Conservation (phyloP, 1,140 invertebrate species). For the Orius laevigatus region DNA sequence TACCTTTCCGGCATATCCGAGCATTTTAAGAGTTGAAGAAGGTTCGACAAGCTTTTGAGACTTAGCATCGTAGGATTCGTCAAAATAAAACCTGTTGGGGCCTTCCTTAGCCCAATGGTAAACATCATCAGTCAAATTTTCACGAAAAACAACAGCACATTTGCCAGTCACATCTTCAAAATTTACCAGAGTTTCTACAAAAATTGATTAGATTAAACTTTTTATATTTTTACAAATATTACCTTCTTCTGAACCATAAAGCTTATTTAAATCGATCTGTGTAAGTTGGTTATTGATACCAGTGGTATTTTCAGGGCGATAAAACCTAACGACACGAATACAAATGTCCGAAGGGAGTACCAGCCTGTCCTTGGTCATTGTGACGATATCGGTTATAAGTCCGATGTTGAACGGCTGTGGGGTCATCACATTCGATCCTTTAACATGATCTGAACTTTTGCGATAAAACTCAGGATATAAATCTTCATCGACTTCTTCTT, state of each 20-base stretch:
- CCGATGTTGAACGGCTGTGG: slow-evolving; percentile 61
- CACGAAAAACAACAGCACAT: slow-evolving; percentile 41
- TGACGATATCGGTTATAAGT: slow-evolving; percentile 41
- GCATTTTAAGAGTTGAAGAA: slow-evolving; percentile 35
- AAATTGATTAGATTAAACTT: slow-evolving; percentile 10
- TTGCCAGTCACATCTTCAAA: slow-evolving; percentile 39
- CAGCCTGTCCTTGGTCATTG: slow-evolving; percentile 29
- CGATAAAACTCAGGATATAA: slow-evolving; percentile 64
- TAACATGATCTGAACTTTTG: slow-evolving; percentile 46
- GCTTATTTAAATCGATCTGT: slow-evolving; percentile 50
- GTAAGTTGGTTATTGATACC: slow-evolving; percentile 30
- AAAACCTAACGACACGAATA: slow-evolving; percentile 51
- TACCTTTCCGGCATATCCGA: slow-evolving; percentile 41
- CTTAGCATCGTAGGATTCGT: slow-evolving; percentile 43
- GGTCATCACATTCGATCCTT: slow-evolving; percentile 55
- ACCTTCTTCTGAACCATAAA: slow-evolving; percentile 66
- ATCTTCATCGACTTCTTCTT: slow-evolving; percentile 42
- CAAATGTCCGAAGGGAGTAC: slow-evolving; percentile 40
- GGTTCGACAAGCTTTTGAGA: slow-evolving; percentile 43
- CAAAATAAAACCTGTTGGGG: slow-evolving; percentile 60
- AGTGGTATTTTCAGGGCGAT: slow-evolving; percentile 61
- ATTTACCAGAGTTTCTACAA: slow-evolving; percentile 34
- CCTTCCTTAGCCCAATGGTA: slow-evolving; percentile 45
- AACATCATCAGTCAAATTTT: slow-evolving; percentile 33
- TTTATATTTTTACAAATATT: slow-evolving; percentile 18